These are phyloP conservation scores for Notamacropus eugenii DNA, from an alignment of 2,797 vertebrate genomes.

Conservation along the genomic window DNA sequence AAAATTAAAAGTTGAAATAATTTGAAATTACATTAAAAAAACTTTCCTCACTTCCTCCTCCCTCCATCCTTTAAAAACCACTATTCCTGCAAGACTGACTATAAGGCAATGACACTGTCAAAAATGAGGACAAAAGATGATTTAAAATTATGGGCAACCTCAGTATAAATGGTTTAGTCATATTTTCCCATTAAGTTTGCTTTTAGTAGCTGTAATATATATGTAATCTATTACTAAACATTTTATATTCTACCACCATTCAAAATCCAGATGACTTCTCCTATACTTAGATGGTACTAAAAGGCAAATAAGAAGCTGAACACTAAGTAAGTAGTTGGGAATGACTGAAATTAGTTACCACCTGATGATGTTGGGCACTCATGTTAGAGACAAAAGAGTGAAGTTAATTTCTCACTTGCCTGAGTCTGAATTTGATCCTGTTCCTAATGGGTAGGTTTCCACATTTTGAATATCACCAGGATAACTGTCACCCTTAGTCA, in stretches of 20 bases:
- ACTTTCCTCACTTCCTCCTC: background rate
- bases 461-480: background rate
- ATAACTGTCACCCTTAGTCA: constrained; percentile 22
- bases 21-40: constrained; percentile 4
- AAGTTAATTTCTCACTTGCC: background rate
- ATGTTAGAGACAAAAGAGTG: constrained; percentile 3
- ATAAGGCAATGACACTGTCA: background rate
- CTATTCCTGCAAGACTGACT: background rate
- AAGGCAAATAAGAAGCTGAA: constrained; percentile 3
- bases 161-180: background rate
- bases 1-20: background rate
- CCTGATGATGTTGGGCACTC: background rate
- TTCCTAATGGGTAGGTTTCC: background rate
- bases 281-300: background rate
- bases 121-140: constrained; percentile 14
- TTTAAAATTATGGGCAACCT: background rate
- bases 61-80: background rate
- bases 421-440: constrained; percentile 29
- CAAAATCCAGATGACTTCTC: background rate
- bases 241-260: background rate
- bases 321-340: background rate
- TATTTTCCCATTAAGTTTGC: background rate
- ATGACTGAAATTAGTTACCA: background rate
- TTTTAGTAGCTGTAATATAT: background rate
- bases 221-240: background rate